These are phyloP conservation scores for Beris chalybata DNA, from an alignment of 2,888 invertebrate genomes.

Conservation along the genomic window DNA sequence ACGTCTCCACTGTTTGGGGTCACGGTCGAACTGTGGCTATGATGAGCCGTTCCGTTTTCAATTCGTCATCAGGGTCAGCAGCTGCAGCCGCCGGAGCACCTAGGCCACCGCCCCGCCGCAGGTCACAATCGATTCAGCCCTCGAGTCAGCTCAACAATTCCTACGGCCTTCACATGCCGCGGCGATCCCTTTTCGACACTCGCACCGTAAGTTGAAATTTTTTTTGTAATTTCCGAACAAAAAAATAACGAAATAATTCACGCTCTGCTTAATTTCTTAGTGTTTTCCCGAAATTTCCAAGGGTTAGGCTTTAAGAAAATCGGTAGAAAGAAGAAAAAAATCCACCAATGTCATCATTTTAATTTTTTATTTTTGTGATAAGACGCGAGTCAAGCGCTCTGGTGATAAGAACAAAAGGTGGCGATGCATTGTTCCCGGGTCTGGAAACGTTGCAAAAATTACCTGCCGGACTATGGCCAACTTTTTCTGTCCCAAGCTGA, in stretches of 20 bases:
- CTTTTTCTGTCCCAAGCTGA: too few species aligned
- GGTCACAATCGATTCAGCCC: conserved; percentile 47
- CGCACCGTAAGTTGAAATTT: conserved; percentile 36
- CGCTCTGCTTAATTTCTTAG: not conserved
- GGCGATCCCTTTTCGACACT: conserved; percentile 49
- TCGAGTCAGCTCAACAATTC: conserved; percentile 9
- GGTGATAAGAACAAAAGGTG: too few species aligned
- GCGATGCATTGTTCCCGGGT: too few species aligned
- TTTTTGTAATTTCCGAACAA: too few species aligned
- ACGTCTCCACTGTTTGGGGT: conserved; percentile 10
- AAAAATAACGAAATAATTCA: not conserved
- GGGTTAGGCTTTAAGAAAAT: too few species aligned
- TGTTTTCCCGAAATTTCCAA: too few species aligned
- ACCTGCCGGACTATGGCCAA: too few species aligned
- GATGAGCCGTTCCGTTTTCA: conserved; percentile 36
- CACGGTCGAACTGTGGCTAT: conserved; percentile 25
- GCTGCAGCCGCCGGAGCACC: conserved; percentile 45
- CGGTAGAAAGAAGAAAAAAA: too few species aligned
- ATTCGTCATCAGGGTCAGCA: conserved; percentile 25
- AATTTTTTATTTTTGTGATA: too few species aligned
- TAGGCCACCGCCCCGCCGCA: conserved; percentile 53
- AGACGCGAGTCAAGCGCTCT: too few species aligned
- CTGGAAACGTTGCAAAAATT: too few species aligned
- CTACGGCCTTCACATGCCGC: conserved; percentile 43
- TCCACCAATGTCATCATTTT: too few species aligned